phyloP scores from a whole-genome alignment of 2,797 vertebrate species.

The Muscicapa striata region DNA sequence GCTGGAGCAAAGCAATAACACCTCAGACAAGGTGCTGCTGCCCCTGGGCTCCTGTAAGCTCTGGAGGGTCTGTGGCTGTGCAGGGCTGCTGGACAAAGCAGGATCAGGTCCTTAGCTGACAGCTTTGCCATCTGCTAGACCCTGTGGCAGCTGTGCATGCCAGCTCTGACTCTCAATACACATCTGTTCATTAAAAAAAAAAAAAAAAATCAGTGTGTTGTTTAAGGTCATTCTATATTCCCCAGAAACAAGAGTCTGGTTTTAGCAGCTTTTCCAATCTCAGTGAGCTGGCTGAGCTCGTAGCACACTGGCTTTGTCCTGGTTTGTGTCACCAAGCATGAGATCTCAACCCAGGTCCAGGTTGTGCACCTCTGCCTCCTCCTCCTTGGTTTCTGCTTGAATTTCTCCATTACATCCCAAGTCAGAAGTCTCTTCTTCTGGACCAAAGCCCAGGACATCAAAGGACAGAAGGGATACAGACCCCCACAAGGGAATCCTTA shows the following conservation, averaged over 20 bases:
- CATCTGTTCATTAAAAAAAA: slow-evolving; percentile 31
- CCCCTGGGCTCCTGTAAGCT: not conserved
- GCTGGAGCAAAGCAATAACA: not conserved
- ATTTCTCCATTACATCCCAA: slow-evolving; percentile 71
- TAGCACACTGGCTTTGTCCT: not conserved
- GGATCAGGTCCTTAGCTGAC: slow-evolving; percentile 12
- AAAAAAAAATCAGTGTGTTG: not conserved
- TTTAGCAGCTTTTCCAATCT: slow-evolving; percentile 13
- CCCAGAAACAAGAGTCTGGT: not conserved
- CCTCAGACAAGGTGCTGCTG: not conserved
- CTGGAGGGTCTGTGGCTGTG: not conserved
- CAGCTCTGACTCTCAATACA: slow-evolving; percentile 36
- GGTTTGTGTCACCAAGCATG: not conserved
- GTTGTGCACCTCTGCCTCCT: slow-evolving; percentile 78
- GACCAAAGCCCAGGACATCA: slow-evolving; percentile 76
- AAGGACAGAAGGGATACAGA: slow-evolving; percentile 60
- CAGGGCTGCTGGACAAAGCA: not conserved
- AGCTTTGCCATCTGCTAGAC: slow-evolving; percentile 41
- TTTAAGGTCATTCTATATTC: slow-evolving; percentile 37
- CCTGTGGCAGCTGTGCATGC: slow-evolving; percentile 36
- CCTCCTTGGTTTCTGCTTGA: slow-evolving; percentile 81
- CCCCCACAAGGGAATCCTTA: not conserved
- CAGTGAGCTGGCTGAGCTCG: not conserved
- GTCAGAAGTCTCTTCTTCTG: slow-evolving; percentile 76
- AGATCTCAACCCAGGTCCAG: slow-evolving; percentile 34